Conservation (phyloP, 1,140 invertebrate species). For the Druon quercuslanigerum region DNA sequence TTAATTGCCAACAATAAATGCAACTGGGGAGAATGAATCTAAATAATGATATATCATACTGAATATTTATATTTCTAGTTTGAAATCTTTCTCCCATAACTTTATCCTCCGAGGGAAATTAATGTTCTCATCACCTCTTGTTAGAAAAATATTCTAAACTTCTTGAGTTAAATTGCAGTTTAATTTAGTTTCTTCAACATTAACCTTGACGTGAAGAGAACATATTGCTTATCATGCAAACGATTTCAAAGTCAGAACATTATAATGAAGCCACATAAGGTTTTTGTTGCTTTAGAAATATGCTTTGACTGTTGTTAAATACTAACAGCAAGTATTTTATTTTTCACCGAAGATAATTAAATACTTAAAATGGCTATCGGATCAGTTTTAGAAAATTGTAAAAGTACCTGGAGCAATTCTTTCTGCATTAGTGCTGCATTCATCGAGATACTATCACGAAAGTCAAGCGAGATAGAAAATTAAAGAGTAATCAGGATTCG, state of each 20-base stretch:
- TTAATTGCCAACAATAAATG: constrained; percentile 50
- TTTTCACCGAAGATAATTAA: too few relatives aligned
- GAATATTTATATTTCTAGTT: constrained; percentile 53
- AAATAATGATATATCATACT: constrained; percentile 56
- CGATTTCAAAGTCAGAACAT: too few relatives aligned
- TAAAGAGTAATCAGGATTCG: not conserved
- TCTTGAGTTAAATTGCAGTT: not conserved
- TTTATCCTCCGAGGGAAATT: not conserved
- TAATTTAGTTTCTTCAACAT: not conserved
- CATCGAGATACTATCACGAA: not conserved
- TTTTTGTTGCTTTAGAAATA: too few relatives aligned
- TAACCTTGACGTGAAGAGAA: not conserved
- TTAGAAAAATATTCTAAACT: not conserved
- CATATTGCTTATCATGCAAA: too few relatives aligned
- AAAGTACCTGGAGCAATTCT: not conserved
- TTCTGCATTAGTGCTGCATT: not conserved
- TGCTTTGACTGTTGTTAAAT: too few relatives aligned
- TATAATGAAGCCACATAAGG: too few relatives aligned
- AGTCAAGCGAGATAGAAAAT: not conserved
- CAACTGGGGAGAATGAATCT: constrained; percentile 49
- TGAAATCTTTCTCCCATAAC: constrained; percentile 26
- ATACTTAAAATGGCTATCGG: too few relatives aligned
- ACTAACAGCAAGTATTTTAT: too few relatives aligned
- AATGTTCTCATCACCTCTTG: not conserved
- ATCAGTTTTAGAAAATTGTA: not conserved